Conservation (phyloP, 2,797 vertebrate genomes). For the Meda fulgida region DNA sequence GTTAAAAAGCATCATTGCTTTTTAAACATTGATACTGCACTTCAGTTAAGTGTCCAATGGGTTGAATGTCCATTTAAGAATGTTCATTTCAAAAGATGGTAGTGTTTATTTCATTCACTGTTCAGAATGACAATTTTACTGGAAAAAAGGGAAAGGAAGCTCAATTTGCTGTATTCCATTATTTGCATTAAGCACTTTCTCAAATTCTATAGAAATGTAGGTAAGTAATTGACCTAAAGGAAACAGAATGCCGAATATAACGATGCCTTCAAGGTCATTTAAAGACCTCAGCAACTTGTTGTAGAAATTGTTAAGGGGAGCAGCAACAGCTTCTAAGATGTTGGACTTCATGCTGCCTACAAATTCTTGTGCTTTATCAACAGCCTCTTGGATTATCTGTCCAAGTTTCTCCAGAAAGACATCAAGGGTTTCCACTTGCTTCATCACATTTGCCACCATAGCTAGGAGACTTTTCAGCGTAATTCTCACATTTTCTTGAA, state of each 20-base stretch:
- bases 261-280: slow-evolving; percentile 59
- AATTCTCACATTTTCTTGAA: slow-evolving; percentile 70
- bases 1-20: slow-evolving; percentile 60
- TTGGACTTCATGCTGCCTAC: slow-evolving; percentile 75
- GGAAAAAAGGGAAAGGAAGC: slow-evolving; percentile 76
- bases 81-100: slow-evolving; percentile 57
- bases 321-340: slow-evolving; percentile 71
- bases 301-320: slow-evolving; percentile 63
- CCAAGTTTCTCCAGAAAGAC: slow-evolving; percentile 76
- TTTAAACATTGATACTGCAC: slow-evolving; percentile 57
- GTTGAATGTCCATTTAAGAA: slow-evolving; percentile 37
- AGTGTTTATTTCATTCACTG: slow-evolving; percentile 65
- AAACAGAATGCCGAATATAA: neutral
- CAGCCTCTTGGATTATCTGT: slow-evolving; percentile 68
- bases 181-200: slow-evolving; percentile 68
- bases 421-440: slow-evolving; percentile 77
- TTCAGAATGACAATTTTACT: slow-evolving; percentile 67
- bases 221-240: neutral
- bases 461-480: slow-evolving; percentile 65
- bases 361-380: slow-evolving; percentile 74
- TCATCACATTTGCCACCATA: slow-evolving; percentile 68
- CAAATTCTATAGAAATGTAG: neutral
- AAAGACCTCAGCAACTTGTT: slow-evolving; percentile 64
- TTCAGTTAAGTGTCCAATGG: slow-evolving; percentile 59
- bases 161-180: slow-evolving; percentile 81